These are phyloP conservation scores for Laupala kohalensis DNA, from an alignment of 1,140 invertebrate genomes.

Conservation along the genomic window DNA sequence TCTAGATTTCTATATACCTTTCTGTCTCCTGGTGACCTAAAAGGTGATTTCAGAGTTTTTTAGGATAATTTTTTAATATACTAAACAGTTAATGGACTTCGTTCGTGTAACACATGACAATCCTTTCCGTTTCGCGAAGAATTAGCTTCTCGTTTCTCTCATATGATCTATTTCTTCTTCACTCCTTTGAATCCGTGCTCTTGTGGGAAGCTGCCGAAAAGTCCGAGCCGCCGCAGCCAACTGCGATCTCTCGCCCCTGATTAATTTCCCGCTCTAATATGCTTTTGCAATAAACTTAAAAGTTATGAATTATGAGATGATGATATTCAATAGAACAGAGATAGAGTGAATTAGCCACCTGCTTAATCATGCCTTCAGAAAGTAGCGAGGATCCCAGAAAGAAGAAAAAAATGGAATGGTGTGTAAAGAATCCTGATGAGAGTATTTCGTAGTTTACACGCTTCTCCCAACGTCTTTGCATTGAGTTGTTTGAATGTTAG, in stretches of 20 bases:
- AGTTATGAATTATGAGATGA: background rate
- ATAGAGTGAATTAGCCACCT: background rate
- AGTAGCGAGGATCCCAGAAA: background rate
- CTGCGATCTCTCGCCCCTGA: background rate
- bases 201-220: background rate
- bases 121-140: background rate
- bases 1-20: too few species aligned
- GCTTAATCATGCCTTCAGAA: background rate
- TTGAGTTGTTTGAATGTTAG: background rate
- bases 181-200: background rate
- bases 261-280: background rate
- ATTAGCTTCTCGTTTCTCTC: background rate
- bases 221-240: background rate
- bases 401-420: background rate
- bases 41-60: too few species aligned
- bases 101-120: too few species aligned
- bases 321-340: background rate
- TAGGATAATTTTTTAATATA: too few species aligned
- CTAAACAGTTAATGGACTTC: too few species aligned
- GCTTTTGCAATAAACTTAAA: background rate
- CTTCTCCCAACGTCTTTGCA: background rate
- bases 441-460: background rate
- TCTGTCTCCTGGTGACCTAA: too few species aligned
- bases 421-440: background rate
- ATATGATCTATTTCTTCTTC: background rate